Percentiles rank a stretch among this genome's conserved stretches.
These are phyloP conservation scores for Dissostichus mawsoni DNA, from an alignment of 2,113 vertebrate genomes.

Conservation along the genomic window DNA sequence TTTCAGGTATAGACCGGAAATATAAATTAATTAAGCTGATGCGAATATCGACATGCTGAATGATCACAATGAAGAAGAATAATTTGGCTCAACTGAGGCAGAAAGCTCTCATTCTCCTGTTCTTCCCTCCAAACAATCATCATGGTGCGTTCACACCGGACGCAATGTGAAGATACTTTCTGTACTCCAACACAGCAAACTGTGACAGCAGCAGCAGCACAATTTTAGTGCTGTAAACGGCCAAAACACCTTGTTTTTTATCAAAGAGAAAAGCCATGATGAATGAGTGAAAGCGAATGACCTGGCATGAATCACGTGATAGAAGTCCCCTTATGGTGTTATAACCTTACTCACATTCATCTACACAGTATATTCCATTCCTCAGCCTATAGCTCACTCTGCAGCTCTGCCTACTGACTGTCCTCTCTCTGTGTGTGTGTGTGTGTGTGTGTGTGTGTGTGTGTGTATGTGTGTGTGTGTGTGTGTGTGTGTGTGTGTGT, in stretches of 20 bases:
- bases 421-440: slow-evolving; percentile 10
- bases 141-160: too few relatives aligned
- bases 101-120: slow-evolving; percentile 1
- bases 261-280: too few relatives aligned
- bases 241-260: too few relatives aligned
- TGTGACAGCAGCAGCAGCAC: too few relatives aligned
- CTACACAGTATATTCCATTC: slow-evolving; percentile 9
- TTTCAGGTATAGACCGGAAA: background rate
- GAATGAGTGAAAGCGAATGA: too few relatives aligned
- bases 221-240: too few relatives aligned
- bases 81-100: background rate
- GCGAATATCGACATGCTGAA: background rate
- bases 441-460: background rate
- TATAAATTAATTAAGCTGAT: background rate
- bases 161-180: too few relatives aligned
- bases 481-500: slow-evolving; percentile 11
- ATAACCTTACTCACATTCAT: background rate
- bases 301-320: too few relatives aligned
- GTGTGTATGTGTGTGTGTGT: slow-evolving; percentile 5
- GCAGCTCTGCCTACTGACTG: background rate
- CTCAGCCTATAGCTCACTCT: background rate
- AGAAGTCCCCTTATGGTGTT: slow-evolving; percentile 11
- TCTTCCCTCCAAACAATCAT: slow-evolving; percentile 33
- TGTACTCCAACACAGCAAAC: too few relatives aligned
- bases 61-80: background rate